Base-by-base conservation (phyloP, 2,797 vertebrate genomes). In the Gastrophryne carolinensis region DNA sequence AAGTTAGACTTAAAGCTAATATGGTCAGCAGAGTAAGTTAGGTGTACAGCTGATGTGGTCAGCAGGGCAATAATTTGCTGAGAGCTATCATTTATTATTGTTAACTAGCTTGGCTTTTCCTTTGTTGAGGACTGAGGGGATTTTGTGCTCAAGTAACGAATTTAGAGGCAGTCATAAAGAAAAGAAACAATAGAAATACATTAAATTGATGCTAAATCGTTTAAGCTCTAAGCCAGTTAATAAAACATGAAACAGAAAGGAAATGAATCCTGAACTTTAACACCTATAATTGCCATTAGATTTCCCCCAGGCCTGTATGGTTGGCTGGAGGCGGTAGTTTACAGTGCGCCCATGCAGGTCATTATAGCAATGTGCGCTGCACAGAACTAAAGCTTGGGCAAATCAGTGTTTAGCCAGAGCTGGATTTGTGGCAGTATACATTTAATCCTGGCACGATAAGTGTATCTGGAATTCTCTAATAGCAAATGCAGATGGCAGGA, bases 241-340 rank as follows among this genome's bases (percentile, higher is more conserved):
- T 54, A 64, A 63, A 66, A 64, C 63, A 68, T 52, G 56, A 56
- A 68, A 67, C 26, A 37, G 65, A 75, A 52, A 63, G 73, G 73
- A 76, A 76, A 76, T 76, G 57, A 76, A 62, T 70, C 69, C 34
- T 76, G 66, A 76, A 70, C 73, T 76, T 62, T 76, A 62, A 62
- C 35, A 63, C 73, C 73, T 63, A 76, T 63, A 61, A 62, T 75
- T 60, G 27, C 49, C 32, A 41, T 52, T 61, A 68, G 41, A 68
- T 58, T 68, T 75, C 63, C 56, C 54, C 10, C 9, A 47, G 56
- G 49, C 21, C 6, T 62, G 19, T 63, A 41, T 24, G 32, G 35
- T 35, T 70, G 66, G 47, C 57, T 63, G n/a, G 57, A n/a, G 21
- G 71, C 29, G 49, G 54, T 64, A 27, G 58, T 73, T 73, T 52